Conservation (phyloP, 30 jellyfish, hydroid and myxozoan species). For the Catostylus mosaicus region DNA sequence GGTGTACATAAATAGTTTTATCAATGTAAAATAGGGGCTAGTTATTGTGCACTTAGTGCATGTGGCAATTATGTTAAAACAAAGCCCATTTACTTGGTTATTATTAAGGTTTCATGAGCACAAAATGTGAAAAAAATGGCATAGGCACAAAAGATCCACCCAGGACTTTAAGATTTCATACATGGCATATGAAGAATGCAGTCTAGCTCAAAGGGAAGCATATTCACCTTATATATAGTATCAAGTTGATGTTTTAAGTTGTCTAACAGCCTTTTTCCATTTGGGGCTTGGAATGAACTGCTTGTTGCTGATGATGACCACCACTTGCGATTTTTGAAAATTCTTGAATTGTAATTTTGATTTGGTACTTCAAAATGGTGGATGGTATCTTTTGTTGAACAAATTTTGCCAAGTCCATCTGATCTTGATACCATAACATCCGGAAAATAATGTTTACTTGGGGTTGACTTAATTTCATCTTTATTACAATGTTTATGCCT, state of each 20-base stretch:
- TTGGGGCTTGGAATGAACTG: slow-evolving; percentile 37
- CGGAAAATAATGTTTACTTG: slow-evolving; percentile 33
- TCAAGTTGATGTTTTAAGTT: slow-evolving; percentile 27
- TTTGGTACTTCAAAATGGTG: neutral
- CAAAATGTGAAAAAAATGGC: too few relatives aligned
- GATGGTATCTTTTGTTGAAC: slow-evolving; percentile 13
- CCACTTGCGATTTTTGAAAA: slow-evolving; percentile 61
- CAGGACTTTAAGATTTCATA: too few relatives aligned
- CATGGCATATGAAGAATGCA: too few relatives aligned
- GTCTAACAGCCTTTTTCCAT: slow-evolving; percentile 43
- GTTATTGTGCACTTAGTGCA: too few relatives aligned
- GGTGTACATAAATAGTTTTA: too few relatives aligned
- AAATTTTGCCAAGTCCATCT: slow-evolving; percentile 50
- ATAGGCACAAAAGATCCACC: too few relatives aligned
- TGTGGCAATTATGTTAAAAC: too few relatives aligned
- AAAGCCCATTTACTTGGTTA: too few relatives aligned
- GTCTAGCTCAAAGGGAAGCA: too few relatives aligned
- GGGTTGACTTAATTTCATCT: neutral
- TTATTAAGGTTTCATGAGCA: too few relatives aligned
- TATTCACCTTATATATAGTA: slow-evolving; percentile 27
- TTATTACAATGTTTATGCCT: slow-evolving; percentile 34
- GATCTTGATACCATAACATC: slow-evolving; percentile 38
- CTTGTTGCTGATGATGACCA: slow-evolving; percentile 52
- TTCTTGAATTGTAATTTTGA: slow-evolving; percentile 6
- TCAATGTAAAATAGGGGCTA: too few relatives aligned